These are phyloP conservation scores for Mellivora capensis DNA, from an alignment of 2,113 vertebrate genomes.

Conservation along the genomic window DNA sequence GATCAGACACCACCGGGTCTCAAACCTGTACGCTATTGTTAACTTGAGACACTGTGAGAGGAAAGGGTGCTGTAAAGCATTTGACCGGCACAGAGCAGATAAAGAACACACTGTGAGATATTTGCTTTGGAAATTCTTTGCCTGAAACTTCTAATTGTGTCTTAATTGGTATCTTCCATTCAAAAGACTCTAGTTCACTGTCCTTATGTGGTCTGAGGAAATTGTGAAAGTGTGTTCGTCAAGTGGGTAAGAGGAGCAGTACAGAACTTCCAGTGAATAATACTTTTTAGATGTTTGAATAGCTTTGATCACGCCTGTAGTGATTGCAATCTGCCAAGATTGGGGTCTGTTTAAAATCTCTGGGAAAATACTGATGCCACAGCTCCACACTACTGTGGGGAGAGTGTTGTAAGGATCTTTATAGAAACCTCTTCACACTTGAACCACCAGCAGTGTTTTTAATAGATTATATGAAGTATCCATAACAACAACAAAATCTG, in stretches of 20 bases:
- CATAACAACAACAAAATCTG: not conserved
- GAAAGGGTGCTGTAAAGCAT: not conserved
- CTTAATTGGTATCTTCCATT: not conserved
- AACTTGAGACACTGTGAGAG: not conserved
- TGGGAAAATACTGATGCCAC: not conserved
- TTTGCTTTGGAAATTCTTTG: not conserved
- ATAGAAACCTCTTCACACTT: not conserved
- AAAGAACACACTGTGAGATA: not conserved
- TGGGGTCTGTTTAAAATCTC: constrained; percentile 10
- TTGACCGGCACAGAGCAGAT: not conserved
- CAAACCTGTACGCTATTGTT: not conserved
- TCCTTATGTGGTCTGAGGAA: not conserved
- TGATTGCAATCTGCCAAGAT: not conserved
- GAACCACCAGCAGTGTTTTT: not conserved
- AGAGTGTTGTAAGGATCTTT: not conserved
- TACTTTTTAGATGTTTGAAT: not conserved
- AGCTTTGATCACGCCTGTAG: not conserved
- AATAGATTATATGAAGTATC: not conserved
- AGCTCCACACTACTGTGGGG: not conserved
- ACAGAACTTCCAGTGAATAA: not conserved
- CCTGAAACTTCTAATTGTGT: not conserved
- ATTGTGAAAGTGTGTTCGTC: not conserved
- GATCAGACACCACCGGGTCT: not conserved
- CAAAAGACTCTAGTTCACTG: not conserved
- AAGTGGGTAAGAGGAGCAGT: not conserved